A percentile compares a stretch with the other conserved stretches of the same genome.
Conservation (phyloP, 2,888 invertebrate genomes). For the Volucella bombylans region DNA sequence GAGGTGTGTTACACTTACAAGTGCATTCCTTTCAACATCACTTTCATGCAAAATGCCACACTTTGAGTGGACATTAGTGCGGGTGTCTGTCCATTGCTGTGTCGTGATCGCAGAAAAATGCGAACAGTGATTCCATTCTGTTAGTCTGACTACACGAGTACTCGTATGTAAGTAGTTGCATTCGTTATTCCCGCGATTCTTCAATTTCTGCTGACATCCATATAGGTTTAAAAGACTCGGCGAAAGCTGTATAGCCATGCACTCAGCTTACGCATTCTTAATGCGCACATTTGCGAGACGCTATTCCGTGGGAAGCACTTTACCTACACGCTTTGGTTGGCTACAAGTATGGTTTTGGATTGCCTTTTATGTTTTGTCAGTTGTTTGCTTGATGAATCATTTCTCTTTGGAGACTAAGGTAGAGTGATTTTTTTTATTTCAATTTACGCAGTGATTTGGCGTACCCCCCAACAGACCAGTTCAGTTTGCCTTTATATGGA, state of each 20-base stretch:
- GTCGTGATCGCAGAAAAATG: background rate
- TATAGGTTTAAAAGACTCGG: conserved; percentile 33
- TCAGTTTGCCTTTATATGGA: too few relatives aligned
- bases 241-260: conserved; percentile 38
- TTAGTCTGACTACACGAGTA: background rate
- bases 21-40: conserved; percentile 12
- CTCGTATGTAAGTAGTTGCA: too few relatives aligned
- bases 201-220: conserved; percentile 54
- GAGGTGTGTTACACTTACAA: conserved; percentile 32
- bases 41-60: conserved; percentile 48
- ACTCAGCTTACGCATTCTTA: conserved; percentile 69
- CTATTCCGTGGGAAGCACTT: conserved; percentile 61
- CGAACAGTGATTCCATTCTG: conserved; percentile 44
- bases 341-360: conserved; percentile 23
- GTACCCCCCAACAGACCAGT: too few relatives aligned
- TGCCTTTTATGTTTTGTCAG: conserved; percentile 29
- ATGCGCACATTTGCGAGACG: conserved; percentile 64
- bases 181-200: conserved; percentile 62
- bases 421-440: background rate
- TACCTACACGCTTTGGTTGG: conserved; percentile 21
- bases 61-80: conserved; percentile 52
- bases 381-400: conserved; percentile 22
- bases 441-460: background rate
- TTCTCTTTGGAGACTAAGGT: background rate
- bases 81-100: conserved; percentile 43